These are phyloP conservation scores for Pseudochirops cupreus DNA, from an alignment of 2,797 vertebrate species.

Conservation along the genomic window DNA sequence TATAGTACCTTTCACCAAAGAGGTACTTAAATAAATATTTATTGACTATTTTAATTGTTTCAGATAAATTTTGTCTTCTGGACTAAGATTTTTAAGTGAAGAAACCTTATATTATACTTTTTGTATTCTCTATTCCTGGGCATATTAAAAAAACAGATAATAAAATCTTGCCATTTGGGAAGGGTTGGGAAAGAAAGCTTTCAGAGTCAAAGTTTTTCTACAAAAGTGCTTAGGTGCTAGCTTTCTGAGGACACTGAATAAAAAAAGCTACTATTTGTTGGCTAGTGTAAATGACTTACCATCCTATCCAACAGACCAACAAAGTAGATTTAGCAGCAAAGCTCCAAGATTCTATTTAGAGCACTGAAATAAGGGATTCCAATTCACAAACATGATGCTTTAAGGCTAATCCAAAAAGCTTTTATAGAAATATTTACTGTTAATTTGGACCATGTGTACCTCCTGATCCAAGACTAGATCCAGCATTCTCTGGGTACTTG, in stretches of 20 bases:
- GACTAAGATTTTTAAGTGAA: background rate
- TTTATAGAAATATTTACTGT: slow-evolving; percentile 34
- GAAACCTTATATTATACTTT: background rate
- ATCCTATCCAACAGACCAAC: slow-evolving; percentile 26
- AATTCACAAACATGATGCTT: background rate
- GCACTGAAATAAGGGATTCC: background rate
- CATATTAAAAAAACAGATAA: background rate
- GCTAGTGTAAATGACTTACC: slow-evolving; percentile 19
- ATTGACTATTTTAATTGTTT: background rate
- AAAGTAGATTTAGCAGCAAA: slow-evolving; percentile 21
- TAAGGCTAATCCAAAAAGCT: slow-evolving; percentile 34
- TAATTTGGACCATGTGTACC: slow-evolving; percentile 2
- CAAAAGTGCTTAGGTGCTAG: slow-evolving; percentile 17
- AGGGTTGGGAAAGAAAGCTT: background rate
- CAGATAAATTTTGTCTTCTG: background rate
- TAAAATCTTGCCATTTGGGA: background rate
- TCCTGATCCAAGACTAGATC: background rate
- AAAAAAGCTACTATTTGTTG: slow-evolving; percentile 22
- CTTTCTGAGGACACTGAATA: slow-evolving; percentile 7
- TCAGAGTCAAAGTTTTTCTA: background rate
- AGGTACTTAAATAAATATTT: background rate
- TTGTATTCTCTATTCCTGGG: background rate
- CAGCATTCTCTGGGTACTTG: slow-evolving; percentile 47
- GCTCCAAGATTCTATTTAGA: slow-evolving; percentile 35
- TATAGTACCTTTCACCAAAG: background rate